Conservation (phyloP, 2,797 vertebrate genomes). For the Hyperoplus immaculatus region DNA sequence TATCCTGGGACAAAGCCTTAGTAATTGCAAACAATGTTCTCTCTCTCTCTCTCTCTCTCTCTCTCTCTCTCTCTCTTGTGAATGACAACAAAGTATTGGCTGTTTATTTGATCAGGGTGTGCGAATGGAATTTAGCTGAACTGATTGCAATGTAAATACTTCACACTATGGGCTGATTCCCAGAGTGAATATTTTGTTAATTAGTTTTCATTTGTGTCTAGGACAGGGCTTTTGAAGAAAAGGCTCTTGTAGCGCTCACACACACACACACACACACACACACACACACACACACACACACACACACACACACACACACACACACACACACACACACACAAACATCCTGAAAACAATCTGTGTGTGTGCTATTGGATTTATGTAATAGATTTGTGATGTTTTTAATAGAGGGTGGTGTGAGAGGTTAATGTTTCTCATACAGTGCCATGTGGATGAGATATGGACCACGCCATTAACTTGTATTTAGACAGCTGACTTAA, state of each 20-base stretch:
- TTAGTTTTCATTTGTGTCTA: conserved; percentile 41
- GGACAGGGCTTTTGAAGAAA: not conserved
- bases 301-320: not conserved
- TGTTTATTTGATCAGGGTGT: conserved; percentile 51
- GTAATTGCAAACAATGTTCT: conserved; percentile 13
- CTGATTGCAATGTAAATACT: conserved; percentile 67
- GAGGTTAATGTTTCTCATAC: conserved; percentile 44
- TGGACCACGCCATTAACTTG: conserved; percentile 33
- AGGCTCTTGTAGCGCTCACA: not conserved
- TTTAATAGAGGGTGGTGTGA: conserved; percentile 62
- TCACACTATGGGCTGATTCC: conserved; percentile 43
- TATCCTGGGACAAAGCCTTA: not conserved
- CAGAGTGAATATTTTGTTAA: conserved; percentile 55
- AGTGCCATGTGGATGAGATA: conserved; percentile 48
- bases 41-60: not conserved
- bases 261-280: not conserved
- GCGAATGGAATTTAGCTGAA: conserved; percentile 19
- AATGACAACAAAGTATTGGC: conserved; percentile 7
- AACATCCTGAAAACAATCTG: not conserved
- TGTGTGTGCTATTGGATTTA: not conserved
- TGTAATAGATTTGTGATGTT: conserved; percentile 55
- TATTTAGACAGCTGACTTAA: conserved; percentile 79
- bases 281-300: not conserved
- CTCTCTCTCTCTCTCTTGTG: not conserved
- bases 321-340: not conserved